phyloP scores from a whole-genome alignment of 92 coral and sea anemone species.

The Porites cylindrica region DNA sequence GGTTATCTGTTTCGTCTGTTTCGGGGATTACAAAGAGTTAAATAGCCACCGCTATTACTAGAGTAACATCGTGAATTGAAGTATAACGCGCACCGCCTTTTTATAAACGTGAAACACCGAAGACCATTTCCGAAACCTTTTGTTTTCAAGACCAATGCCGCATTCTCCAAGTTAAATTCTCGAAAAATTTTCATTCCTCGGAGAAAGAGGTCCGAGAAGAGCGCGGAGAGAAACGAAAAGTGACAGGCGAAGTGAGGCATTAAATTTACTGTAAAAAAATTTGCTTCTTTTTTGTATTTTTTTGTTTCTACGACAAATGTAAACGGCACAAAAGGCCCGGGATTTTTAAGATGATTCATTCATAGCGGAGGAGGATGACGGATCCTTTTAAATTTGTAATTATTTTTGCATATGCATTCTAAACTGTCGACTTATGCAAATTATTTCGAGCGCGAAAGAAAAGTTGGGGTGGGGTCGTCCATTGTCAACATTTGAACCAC shows the following conservation, averaged over 20 bases:
- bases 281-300: not conserved
- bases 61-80: not conserved
- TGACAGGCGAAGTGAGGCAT: not conserved
- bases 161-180: not conserved
- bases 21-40: not conserved
- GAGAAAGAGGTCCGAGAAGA: not conserved
- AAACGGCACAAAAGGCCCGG: conserved; percentile 19
- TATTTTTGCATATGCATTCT: conserved; percentile 31
- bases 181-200: too few species aligned
- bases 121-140: conserved; percentile 9
- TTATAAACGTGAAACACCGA: conserved; percentile 6
- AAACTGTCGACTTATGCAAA: conserved; percentile 59
- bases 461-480: conserved; percentile 49
- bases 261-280: conserved; percentile 31
- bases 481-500: conserved; percentile 49
- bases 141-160: not conserved
- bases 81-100: conserved; percentile 11
- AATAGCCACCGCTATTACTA: not conserved
- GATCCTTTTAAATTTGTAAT: conserved; percentile 22
- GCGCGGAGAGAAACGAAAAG: not conserved
- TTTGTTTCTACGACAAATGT: conserved; percentile 13
- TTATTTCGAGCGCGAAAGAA: conserved; percentile 42
- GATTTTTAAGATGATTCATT: conserved; percentile 44
- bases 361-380: conserved; percentile 57
- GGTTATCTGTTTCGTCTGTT: not conserved